These are phyloP conservation scores for Leptinotarsa peninsularis DNA, from an alignment of 2,888 invertebrate species.

Conservation along the genomic window DNA sequence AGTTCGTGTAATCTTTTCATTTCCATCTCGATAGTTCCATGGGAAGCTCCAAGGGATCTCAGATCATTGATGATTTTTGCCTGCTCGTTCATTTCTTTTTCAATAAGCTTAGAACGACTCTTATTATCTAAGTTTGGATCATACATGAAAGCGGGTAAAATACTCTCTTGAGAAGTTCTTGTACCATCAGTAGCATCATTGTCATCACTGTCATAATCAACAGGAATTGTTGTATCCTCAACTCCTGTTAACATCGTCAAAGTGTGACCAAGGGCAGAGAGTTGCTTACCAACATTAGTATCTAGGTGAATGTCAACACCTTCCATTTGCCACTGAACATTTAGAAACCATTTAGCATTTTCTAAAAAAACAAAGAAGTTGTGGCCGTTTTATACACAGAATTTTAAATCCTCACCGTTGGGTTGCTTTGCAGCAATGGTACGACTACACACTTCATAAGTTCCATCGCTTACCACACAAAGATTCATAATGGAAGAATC, in stretches of 20 bases:
- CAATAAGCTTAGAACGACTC: slow-evolving; percentile 91
- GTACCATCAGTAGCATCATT: slow-evolving; percentile 77
- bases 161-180: slow-evolving; percentile 77
- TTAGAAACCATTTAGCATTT: slow-evolving; percentile 98
- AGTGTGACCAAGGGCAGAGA: slow-evolving; percentile 94
- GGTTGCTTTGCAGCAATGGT: slow-evolving; percentile 88
- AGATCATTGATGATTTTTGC: slow-evolving; percentile 95
- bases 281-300: slow-evolving; percentile 94
- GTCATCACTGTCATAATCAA: slow-evolving; percentile 82
- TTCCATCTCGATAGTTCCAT: slow-evolving; percentile 87
- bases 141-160: slow-evolving; percentile 85
- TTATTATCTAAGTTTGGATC: slow-evolving; percentile 84
- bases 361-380: slow-evolving; percentile 66
- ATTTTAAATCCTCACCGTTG: slow-evolving; percentile 69
- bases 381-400: neutral
- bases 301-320: slow-evolving; percentile 97
- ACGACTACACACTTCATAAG: slow-evolving; percentile 95
- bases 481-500: slow-evolving; percentile 87
- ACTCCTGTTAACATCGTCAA: slow-evolving; percentile 94
- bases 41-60: slow-evolving; percentile 60
- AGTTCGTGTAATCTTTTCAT: slow-evolving; percentile 91
- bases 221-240: slow-evolving; percentile 73
- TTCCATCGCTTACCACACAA: slow-evolving; percentile 98
- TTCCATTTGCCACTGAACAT: slow-evolving; percentile 99
- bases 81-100: slow-evolving; percentile 98